Evolutionary conservation across 2,888 invertebrate species (phyloP).

Genomic region (Chromoteleia sp.): DNA sequence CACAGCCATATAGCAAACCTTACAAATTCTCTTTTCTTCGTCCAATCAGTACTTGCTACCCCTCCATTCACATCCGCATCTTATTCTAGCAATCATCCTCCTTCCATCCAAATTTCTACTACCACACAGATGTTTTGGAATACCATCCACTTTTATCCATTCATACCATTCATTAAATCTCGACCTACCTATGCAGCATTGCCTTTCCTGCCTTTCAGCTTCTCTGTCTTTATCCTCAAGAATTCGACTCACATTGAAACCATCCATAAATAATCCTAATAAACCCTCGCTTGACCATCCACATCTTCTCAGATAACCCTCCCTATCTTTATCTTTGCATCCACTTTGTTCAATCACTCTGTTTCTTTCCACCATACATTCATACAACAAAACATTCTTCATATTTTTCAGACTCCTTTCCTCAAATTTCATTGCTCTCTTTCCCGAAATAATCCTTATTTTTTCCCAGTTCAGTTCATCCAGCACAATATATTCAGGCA

Average conservation of each 20-base stretch:
- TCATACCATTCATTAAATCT: not conserved
- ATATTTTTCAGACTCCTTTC: slow-evolving; percentile 11
- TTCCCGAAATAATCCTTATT: not conserved
- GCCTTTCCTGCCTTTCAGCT: no score
- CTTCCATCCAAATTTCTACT: not conserved
- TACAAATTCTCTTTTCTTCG: not conserved
- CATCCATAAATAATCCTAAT: not conserved
- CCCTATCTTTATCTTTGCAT: not conserved
- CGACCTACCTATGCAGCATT: not conserved
- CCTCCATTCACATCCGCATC: not conserved
- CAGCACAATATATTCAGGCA: slow-evolving; percentile 16
- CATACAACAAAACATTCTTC: not conserved
- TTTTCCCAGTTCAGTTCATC: slow-evolving; percentile 25
- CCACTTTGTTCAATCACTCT: no score
- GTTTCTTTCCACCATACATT: slow-evolving; percentile 5
- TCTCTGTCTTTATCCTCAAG: not conserved
- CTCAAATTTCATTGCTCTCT: slow-evolving; percentile 4
- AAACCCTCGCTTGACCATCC: not conserved
- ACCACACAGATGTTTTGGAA: not conserved
- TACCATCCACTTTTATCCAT: not conserved
- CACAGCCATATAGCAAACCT: not conserved
- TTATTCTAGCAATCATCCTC: slow-evolving; percentile 3
- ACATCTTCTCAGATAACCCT: slow-evolving; percentile 13
- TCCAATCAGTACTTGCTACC: slow-evolving; percentile 1
- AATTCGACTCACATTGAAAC: no score